These are phyloP conservation scores for Chelonia mydas DNA, from an alignment of 2,797 vertebrate genomes.

Conservation along the genomic window DNA sequence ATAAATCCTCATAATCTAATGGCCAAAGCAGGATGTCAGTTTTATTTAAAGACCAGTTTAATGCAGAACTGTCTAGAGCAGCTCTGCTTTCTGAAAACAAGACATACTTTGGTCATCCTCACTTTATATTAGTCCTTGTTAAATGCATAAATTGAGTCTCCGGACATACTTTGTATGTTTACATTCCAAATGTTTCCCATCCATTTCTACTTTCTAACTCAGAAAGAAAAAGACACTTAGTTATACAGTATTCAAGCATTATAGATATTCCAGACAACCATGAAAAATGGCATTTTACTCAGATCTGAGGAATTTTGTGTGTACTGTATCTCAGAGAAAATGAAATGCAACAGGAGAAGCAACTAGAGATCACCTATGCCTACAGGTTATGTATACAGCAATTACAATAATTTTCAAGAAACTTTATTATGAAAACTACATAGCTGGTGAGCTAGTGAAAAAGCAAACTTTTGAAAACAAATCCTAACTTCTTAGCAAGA, in stretches of 20 bases:
- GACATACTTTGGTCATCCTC: not conserved
- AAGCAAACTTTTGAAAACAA: not conserved
- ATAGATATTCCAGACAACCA: not conserved
- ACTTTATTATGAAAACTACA: rapidly evolving
- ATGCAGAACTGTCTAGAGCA: not conserved
- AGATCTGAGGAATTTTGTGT: not conserved
- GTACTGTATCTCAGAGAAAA: not conserved
- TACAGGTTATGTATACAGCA: not conserved
- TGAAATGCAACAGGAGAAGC: not conserved
- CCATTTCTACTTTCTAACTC: rapidly evolving
- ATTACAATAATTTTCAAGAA: not conserved
- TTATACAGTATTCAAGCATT: not conserved
- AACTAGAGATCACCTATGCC: not conserved
- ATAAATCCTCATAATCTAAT: not conserved
- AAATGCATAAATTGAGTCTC: not conserved
- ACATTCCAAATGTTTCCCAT: rapidly evolving
- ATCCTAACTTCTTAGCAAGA: not conserved
- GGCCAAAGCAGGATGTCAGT: not conserved
- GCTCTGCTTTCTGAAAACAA: not conserved
- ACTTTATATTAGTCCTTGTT: not conserved
- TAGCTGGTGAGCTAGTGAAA: not conserved
- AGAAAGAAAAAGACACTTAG: not conserved
- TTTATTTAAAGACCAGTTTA: not conserved
- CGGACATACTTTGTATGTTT: not conserved
- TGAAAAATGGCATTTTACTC: not conserved